Percentiles rank a stretch among this genome's conserved stretches.
phyloP scores from a whole-genome alignment of 2,113 vertebrate species.

The Egretta garzetta region DNA sequence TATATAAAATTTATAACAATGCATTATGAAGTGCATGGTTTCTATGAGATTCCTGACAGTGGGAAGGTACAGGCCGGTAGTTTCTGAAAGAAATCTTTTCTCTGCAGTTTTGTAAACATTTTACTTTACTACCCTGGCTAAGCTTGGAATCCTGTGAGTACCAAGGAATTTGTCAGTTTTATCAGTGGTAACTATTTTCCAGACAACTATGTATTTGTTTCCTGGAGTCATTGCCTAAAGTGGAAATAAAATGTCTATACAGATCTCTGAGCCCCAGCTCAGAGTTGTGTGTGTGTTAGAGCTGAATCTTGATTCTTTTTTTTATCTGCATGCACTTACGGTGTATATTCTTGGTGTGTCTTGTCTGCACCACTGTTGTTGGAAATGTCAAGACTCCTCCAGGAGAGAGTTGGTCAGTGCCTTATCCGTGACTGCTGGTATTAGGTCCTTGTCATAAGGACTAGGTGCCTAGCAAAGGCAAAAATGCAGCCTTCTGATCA shows the following conservation, averaged over 20 bases:
- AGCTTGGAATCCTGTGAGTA: neutral
- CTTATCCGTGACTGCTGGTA: neutral
- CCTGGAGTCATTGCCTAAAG: constrained; percentile 2
- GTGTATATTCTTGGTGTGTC: neutral
- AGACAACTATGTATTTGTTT: neutral
- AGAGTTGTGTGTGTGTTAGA: too few relatives aligned
- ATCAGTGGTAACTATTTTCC: neutral
- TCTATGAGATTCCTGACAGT: neutral
- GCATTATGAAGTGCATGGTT: neutral
- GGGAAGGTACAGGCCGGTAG: neutral
- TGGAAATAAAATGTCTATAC: neutral
- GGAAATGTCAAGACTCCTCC: neutral
- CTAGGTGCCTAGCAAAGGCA: neutral
- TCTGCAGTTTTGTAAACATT: neutral
- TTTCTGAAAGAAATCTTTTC: constrained; percentile 23
- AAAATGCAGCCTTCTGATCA: neutral
- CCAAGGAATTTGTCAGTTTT: neutral
- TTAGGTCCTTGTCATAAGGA: neutral
- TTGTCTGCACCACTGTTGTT: neutral
- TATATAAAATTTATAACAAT: neutral
- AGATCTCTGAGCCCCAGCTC: neutral
- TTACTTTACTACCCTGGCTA: neutral
- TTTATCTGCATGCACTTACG: neutral
- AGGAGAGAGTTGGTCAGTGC: neutral
- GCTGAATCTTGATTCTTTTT: neutral